phyloP scores from a whole-genome alignment of 2,888 invertebrate species.

The Ectobius pallidus region DNA sequence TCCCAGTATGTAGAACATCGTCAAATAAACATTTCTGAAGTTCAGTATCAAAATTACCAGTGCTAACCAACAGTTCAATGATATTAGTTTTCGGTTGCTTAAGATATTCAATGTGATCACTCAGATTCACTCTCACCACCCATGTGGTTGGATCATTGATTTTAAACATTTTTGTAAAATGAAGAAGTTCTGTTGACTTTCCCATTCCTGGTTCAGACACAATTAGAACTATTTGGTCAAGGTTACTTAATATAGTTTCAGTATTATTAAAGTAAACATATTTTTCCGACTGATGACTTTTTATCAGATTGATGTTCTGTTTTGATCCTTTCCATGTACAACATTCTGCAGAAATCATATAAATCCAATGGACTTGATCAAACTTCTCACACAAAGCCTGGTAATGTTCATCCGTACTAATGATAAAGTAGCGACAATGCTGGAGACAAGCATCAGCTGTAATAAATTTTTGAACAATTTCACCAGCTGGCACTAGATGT shows the following conservation, averaged over 20 bases:
- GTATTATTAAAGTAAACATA: neutral
- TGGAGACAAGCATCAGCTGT: too few species aligned
- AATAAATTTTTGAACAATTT: neutral
- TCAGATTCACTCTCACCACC: neutral
- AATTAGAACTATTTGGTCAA: neutral
- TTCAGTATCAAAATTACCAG: neutral
- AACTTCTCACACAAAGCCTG: too few species aligned
- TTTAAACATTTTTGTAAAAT: neutral
- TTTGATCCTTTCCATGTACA: neutral
- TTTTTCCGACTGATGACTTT: neutral
- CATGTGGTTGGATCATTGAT: neutral
- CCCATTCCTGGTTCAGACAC: slow-evolving; percentile 13
- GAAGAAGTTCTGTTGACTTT: neutral
- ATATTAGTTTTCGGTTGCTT: neutral
- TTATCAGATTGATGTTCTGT: neutral
- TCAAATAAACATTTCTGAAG: neutral
- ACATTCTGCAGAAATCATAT: neutral
- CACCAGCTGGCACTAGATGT: neutral
- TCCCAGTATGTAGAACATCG: neutral
- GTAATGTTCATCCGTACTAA: neutral
- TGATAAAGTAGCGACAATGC: too few species aligned
- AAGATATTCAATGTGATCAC: neutral
- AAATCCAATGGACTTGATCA: neutral
- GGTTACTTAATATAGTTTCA: neutral
- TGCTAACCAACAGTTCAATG: neutral